Conservation (phyloP, 2,888 invertebrate species). For the Pachliopta kotzebuea region DNA sequence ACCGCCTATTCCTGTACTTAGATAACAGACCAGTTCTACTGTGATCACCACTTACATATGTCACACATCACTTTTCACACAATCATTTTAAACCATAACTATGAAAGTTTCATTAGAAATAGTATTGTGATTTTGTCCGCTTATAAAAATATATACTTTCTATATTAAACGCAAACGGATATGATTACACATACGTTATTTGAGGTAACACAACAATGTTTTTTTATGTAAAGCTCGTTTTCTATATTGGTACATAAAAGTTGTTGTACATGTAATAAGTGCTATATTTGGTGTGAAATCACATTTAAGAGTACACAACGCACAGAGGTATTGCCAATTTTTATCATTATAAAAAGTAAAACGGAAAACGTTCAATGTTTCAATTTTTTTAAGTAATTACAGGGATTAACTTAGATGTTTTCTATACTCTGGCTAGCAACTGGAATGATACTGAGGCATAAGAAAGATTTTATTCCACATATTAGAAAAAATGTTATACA, state of each 20-base stretch:
- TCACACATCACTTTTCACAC: constrained; percentile 13
- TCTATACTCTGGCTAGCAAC: constrained; percentile 48
- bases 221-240: constrained; percentile 25
- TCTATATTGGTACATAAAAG: constrained; percentile 26
- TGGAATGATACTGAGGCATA: constrained; percentile 43
- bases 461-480: neutral
- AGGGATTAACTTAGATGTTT: constrained; percentile 33
- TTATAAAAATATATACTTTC: constrained; percentile 29
- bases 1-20: constrained; percentile 57
- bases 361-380: neutral
- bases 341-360: neutral
- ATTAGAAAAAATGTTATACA: constrained; percentile 12
- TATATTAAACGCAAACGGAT: constrained; percentile 26
- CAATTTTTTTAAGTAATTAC: neutral
- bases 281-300: constrained; percentile 23
- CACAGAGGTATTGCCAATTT: constrained; percentile 8
- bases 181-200: constrained; percentile 18
- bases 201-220: constrained; percentile 27
- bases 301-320: constrained; percentile 14
- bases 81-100: constrained; percentile 8
- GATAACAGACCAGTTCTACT: constrained; percentile 48
- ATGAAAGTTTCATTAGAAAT: constrained; percentile 17
- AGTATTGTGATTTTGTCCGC: constrained; percentile 28
- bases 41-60: constrained; percentile 12
- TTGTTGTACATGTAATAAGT: constrained; percentile 21